Evolutionary conservation across 1,140 invertebrate genomes (phyloP), one percentile per base, ranked within the genome.

Genomic region (Zeugodacus cucurbitae): DNA sequence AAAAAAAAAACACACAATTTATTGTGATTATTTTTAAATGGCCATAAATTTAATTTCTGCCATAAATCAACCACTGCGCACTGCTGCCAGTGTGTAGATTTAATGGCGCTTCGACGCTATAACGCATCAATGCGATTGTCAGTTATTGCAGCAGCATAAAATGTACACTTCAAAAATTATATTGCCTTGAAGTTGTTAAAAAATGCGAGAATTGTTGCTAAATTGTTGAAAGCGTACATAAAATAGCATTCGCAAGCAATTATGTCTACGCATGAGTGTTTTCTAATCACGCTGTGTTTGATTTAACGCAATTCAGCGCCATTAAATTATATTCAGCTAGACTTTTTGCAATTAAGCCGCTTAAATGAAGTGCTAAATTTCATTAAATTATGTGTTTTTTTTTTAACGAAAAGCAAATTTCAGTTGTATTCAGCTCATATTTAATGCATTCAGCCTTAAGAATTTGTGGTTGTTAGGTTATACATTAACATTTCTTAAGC

Each of bases 11-110:
- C 48, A 48, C 74, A 48, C 37, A 82, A 82, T 82, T 82, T 48
- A 82, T 82, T 82, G 41, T 82, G 74, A 82, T 82, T 82, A 82
- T 82, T 82, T 82, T 82, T 82, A 82, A 82, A 82, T 82, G 74
- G 74, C 11, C 41, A 82, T 54, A 82, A 82, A 82, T 82, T 82
- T 82, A 82, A 48, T 82, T 82, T 82, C 74, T 82, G 74, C 41
- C 74, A 82, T 82, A 82, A 82, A 82, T 82, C 74, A 82, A 29
- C 41, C 22, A 48, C 41, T 48, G 17, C 29, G 22, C 32, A 6
- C 37, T 78, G 74, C 0, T 26, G 5, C 44, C 41, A 48, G 74
- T 82, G 74, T 82, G 41, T 82, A 26, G n/a, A 82, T 82, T 82
- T 82, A 82, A 82, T 82, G 41, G 74, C 41, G n/a, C 37, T 82